A percentile compares a stretch with the other conserved stretches of the same genome.
Evolutionary conservation across 2,113 vertebrate genomes (phyloP).

Genomic region (Heloderma charlesbogerti): DNA sequence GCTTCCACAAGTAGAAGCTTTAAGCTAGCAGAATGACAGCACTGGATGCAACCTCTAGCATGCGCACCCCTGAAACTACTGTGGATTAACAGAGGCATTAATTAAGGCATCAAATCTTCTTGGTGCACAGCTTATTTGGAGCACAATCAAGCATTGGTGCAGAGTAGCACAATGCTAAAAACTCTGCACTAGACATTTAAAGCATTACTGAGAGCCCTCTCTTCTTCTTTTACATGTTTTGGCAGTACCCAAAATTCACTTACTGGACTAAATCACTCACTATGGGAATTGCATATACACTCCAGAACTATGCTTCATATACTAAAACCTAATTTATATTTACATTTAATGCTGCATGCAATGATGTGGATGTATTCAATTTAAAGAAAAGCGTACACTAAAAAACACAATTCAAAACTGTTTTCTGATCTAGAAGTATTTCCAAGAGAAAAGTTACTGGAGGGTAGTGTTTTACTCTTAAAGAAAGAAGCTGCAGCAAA

Average conservation of each 20-base stretch:
- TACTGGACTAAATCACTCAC: neutral
- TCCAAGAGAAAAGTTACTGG: slow-evolving; percentile 32
- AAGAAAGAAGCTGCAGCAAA: slow-evolving; percentile 16
- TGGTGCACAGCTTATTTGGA: neutral
- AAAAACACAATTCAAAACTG: slow-evolving; percentile 13
- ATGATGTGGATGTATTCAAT: neutral
- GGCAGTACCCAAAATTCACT: too few species aligned
- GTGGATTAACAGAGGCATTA: neutral
- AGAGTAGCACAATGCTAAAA: neutral
- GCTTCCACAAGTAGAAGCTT: too few species aligned
- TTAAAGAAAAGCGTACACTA: slow-evolving; percentile 19
- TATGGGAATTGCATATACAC: neutral
- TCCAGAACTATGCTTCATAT: neutral
- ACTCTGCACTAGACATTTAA: neutral
- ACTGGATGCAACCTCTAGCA: too few species aligned
- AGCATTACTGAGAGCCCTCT: neutral
- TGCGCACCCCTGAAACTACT: neutral
- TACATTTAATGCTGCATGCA: neutral
- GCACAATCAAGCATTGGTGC: neutral
- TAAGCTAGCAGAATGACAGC: too few species aligned
- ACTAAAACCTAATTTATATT: neutral
- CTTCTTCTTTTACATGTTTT: neutral
- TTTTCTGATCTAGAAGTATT: slow-evolving; percentile 1
- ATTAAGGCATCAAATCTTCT: neutral
- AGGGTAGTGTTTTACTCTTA: slow-evolving; percentile 17